Base-by-base conservation (phyloP, 2,888 invertebrate species). In the Eupithecia dodoneata region DNA sequence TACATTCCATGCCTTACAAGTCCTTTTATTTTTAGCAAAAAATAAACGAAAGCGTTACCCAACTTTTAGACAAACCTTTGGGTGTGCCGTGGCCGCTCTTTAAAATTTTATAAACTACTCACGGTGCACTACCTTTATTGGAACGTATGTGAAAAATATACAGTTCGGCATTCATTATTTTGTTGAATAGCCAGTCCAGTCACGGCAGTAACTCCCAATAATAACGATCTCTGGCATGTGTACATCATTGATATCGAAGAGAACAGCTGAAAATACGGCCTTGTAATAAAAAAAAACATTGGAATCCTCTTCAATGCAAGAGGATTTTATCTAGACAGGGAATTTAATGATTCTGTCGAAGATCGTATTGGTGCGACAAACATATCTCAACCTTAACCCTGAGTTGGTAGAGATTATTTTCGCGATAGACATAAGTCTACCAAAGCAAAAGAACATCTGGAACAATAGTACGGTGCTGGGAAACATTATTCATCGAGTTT, bases 111-210 rank as follows among this genome's bases (percentile, higher is more conserved):
- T 41, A 65, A 41, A 65, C 41, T 55, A n/a, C n/a, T 52, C 52
- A 52, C 18, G 63, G 63, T 9, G 12, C 18, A 70, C 70, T 70
- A 9, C n/a, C 45, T 45, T n/a, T 45, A 45, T 45, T 70, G 44
- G 49, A n/a, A 69, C 10, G 30, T 18, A 5, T 70, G 18, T 44
- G 5, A 55, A 55, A 52, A n/a, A 59, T 9, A 44, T n/a, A 72
- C 44, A 10, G 52, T 42, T 73, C 66, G 42, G 49, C 65, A n/a
- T 63, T 65, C 72, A 73, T 73, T 65, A 73, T 73, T 73, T 67
- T 52, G 49, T 52, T 66, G 49, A 73, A 73, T 42, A 42, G 66
- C 73, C 49, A 66, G 9, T 45, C 45, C 59, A 59, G 52, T 55
- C 42, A 55, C 42, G 59, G 71, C 18, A 15, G 42, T 71, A 44